Evolutionary conservation across 2,113 vertebrate species (phyloP), one percentile per base, ranked within the genome.

Genomic region (Cynoglossus semilaevis): DNA sequence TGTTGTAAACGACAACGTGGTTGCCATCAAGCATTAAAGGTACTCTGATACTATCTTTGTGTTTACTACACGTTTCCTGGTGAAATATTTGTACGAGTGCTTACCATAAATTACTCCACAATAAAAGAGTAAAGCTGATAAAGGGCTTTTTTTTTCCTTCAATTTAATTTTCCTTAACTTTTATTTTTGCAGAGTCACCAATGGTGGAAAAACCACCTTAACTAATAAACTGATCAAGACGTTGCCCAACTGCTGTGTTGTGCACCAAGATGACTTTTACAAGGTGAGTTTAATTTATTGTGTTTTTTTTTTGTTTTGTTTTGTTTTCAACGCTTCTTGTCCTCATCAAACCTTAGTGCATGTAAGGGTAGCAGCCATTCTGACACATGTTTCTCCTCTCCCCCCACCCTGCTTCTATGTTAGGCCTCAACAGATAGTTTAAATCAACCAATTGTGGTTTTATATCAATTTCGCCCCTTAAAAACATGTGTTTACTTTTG

Each of bases 211-310:
- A 87, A 92, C 91, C 73, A 92, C 92, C 38, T 52, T 93, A 70
- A 92, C 92, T 3, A 85, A 90, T 36, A 87, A 75, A 46, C 79
- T 93, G 75, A 76, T 90, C 51, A 88, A 88, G 73, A 80, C 77
- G 1, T 77, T 93, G 63, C 91, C 91, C 46, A 91, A 92, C 72
- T 92, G 91, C 65, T 92, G 90, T 76, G 90, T 93, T 58, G 88
- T 93, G 29, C 91, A 93, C 70, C 92, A 93, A 52, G 92, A 93
- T 66, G 90, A 91, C 83, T 93, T 93, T 58, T 93, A 87, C 79
- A 93, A 91, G 90, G 92, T 92, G 88, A 87, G 86, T 69, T 57
- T 79, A n/a, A 45, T 15, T 0, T 0, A 52, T 4, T 0, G 0
- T 15, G 46, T 46, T 9, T 35, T 36, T 35, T 9, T 38, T 17